These are phyloP conservation scores for Neodiprion pinetum DNA, from an alignment of 1,140 invertebrate species.

Conservation along the genomic window DNA sequence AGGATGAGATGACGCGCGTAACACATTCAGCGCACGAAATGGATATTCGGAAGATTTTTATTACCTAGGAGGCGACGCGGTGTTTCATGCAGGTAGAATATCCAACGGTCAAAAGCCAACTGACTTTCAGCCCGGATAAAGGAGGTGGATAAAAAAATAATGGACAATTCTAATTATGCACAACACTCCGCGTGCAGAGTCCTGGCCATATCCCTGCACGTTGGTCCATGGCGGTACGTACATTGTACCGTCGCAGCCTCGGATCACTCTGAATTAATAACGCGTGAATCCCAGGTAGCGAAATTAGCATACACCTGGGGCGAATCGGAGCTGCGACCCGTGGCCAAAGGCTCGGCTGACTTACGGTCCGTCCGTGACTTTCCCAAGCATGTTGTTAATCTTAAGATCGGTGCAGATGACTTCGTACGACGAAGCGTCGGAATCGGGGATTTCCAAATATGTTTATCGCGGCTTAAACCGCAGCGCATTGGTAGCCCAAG, in stretches of 20 bases:
- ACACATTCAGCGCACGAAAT: no score
- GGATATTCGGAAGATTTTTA: no score
- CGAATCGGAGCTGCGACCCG: not conserved
- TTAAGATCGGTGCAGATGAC: not conserved
- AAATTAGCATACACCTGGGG: not conserved
- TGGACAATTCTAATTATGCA: constrained; percentile 1
- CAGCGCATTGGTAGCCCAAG: not conserved
- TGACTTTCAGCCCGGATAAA: not conserved
- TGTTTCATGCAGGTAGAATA: not conserved
- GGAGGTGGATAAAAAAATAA: not conserved
- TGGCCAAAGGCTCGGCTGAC: not conserved
- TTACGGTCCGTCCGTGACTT: not conserved
- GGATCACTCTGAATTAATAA: constrained; percentile 1
- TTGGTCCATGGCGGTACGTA: not conserved
- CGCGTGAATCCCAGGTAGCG: constrained; percentile 1
- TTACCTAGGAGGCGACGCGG: no score
- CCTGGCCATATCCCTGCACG: not conserved
- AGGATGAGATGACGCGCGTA: no score
- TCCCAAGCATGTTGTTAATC: not conserved
- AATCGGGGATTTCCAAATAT: not conserved
- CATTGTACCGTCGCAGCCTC: not conserved
- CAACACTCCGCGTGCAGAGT: not conserved
- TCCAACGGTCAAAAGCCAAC: constrained; percentile 3
- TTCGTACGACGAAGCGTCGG: not conserved
- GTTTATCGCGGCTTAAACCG: not conserved